Evolutionary conservation across 2,797 vertebrate species (phyloP).

Genomic region (Chaetophractus vellerosus): DNA sequence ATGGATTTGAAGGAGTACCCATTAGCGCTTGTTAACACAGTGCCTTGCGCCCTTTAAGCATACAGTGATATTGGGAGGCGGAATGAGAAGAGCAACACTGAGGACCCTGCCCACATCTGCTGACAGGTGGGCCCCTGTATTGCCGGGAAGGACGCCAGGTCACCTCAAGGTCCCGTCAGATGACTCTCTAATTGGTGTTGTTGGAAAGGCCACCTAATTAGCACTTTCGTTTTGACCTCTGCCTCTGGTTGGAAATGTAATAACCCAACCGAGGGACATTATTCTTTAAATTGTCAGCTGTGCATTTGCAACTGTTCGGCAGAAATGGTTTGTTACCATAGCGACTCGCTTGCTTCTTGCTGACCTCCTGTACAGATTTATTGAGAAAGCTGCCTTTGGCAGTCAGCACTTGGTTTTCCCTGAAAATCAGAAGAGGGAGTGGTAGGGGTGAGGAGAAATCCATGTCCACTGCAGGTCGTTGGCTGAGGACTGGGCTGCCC

Average conservation of each 20-base stretch:
- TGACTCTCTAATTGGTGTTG: conserved; percentile 50
- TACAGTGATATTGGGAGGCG: neutral
- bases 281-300: conserved; percentile 87
- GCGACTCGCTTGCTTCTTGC: conserved; percentile 85
- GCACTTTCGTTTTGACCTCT: conserved; percentile 76
- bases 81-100: neutral
- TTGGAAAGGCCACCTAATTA: conserved; percentile 78
- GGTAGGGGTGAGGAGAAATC: neutral
- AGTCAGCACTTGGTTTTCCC: conserved; percentile 66
- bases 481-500: neutral
- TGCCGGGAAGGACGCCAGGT: neutral
- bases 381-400: conserved; percentile 82
- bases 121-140: neutral
- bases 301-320: conserved; percentile 85
- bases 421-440: conserved; percentile 29
- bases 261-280: conserved; percentile 80
- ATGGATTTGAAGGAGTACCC: neutral
- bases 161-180: neutral
- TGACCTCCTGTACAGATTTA: conserved; percentile 82
- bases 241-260: conserved; percentile 78
- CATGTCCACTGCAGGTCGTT: neutral
- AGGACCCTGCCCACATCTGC: neutral
- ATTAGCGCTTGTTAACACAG: neutral
- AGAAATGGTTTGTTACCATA: conserved; percentile 89
- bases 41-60: conserved; percentile 20